Base-by-base conservation (phyloP, 2,113 vertebrate genomes). In the Centropus unirufus region DNA sequence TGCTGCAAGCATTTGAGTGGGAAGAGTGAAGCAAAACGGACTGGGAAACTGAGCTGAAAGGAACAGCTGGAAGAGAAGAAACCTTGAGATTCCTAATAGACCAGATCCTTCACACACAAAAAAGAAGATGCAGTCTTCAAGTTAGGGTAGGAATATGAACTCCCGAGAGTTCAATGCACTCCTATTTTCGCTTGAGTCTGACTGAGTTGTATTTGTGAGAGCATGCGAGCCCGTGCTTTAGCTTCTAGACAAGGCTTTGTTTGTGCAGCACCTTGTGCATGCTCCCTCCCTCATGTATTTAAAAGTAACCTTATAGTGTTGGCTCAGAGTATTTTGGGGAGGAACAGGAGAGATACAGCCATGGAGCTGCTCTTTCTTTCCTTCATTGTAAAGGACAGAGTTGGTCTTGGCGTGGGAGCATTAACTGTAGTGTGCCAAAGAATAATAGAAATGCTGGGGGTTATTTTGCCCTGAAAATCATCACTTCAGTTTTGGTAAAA, bases 51-150 rank as follows among this genome's bases (percentile, higher is more conserved):
- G 82, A 79, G 67, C 87, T 90, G 82, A 69, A 79, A 32, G 67
- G 30, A 61, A 51, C 40, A 32, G 29, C 1, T 3, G 34, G 24
- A 40, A 67, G 49, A 39, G 54, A 63, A 30, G 21, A 39, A 63
- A 24, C 24, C 23, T 2, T 0, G 67, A 83, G 23, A 47, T 73
- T 30, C 11, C 18, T 44, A 32, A 63, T 9, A 74, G 15, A 51
- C 22, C 0, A 0, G 30, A 75, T 55, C 47, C 32, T 83, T 83
- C 36, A 13, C 8, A 6, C 8, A 20, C 30, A 10, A 30, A 49
- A 49, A 49, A 23, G 47, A 49, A 49, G 21, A 49, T 21, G 11
- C 47, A 47, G 11, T 23, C 47, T 49, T 49, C 8, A 49, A 49
- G 47, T 49, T 49, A 49, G 47, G 47, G 47, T 49, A 23, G 47